Base-by-base conservation (phyloP, 2,113 vertebrate species). In the Cromileptes altivelis region DNA sequence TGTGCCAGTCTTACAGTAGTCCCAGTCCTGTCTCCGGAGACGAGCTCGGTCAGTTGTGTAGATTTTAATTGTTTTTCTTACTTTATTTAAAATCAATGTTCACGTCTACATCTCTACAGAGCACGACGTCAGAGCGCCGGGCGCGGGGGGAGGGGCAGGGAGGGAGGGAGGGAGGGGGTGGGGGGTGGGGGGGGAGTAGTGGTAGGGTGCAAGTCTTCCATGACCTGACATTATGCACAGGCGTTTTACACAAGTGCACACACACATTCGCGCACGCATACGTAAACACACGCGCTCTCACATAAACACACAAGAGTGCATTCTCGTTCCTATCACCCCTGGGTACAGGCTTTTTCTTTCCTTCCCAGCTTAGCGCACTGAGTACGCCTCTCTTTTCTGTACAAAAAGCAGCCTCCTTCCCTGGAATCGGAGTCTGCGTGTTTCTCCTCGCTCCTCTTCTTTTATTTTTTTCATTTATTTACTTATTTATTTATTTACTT, bases 11-110 rank as follows among this genome's bases (percentile, higher is more conserved):
- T 74, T 63, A 81, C 67, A 88, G 86, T 80, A 75, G 80, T 83
- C 88, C 81, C 81, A 71, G 61, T 55, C 37, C n/a, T 18, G 30
- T 74, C 75, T 77, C 67, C 5, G 42, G 55, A 73, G 55, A 73
- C 47, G 49, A 84, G 75, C 83, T 82, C 13, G 33, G 85, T 78
- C 82, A 37, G 80, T 78, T 77, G 73, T 84, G 88, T 75, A 63
- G 69, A 75, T 86, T 85, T 86, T 40, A 89, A 90, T 83, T 65
- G 87, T 90, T 91, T 30, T 91, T 84, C 64, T 88, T 67, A 62
- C 75, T 87, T 88, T 86, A 83, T 89, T 92, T 91, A 87, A 93
- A 94, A 92, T 92, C 91, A 84, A 78, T 81, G 84, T 90, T 90
- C 82, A 73, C 25, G 87, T 92, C 89, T 92, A 93, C 90, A 65